These are phyloP conservation scores for Melinaea marsaeus DNA, from an alignment of 2,888 invertebrate genomes.

Conservation along the genomic window DNA sequence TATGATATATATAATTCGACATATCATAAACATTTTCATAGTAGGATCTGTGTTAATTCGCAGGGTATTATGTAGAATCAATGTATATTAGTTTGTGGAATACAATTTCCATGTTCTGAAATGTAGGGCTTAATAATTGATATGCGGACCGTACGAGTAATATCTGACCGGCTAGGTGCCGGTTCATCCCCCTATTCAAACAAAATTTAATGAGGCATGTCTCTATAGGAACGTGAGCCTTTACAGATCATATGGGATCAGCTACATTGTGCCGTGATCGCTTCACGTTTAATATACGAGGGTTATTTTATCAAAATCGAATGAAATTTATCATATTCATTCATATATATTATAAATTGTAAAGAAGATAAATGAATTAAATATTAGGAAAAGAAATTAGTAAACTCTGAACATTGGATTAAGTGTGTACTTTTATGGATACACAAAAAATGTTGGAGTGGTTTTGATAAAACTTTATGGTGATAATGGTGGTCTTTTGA, in stretches of 20 bases:
- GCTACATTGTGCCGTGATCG: conserved; percentile 29
- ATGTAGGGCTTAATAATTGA: conserved; percentile 9
- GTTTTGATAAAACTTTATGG: too few species aligned
- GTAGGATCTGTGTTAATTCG: too few species aligned
- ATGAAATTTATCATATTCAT: background rate
- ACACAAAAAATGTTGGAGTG: too few species aligned
- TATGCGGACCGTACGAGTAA: conserved; percentile 44
- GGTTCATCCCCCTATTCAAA: conserved; percentile 73
- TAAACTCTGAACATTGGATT: background rate
- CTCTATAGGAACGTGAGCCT: conserved; percentile 36
- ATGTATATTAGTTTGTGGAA: too few species aligned
- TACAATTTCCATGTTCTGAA: background rate
- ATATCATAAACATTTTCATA: too few species aligned
- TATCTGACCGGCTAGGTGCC: conserved; percentile 52
- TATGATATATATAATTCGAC: too few species aligned
- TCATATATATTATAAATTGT: background rate
- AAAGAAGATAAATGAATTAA: background rate
- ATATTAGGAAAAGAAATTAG: background rate
- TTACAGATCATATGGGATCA: conserved; percentile 33
- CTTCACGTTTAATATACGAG: conserved; percentile 3
- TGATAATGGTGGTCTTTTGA: too few species aligned
- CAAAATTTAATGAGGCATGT: conserved; percentile 74
- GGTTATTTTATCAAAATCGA: background rate
- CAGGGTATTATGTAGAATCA: too few species aligned
- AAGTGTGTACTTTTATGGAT: too few species aligned